Base-by-base conservation (phyloP, 2,797 vertebrate species). In the Trachurus trachurus region DNA sequence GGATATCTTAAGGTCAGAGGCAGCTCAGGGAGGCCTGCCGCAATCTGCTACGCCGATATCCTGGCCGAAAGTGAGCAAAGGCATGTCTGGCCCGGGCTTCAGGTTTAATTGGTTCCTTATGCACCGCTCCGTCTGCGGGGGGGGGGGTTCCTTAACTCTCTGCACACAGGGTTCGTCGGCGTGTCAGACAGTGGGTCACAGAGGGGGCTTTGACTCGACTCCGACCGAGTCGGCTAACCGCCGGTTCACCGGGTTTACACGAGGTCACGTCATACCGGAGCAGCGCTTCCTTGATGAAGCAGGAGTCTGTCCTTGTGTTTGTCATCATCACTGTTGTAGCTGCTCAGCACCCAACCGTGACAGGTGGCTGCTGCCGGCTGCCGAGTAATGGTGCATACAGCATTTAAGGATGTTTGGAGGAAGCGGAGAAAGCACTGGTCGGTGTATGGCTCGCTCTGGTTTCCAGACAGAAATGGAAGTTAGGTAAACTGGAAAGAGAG, bases 21-120 rank as follows among this genome's bases (percentile, higher is more conserved):
- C 54, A 22, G 80, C 82, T 86, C 75, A 61, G 64, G 11, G 66
- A 71, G 60, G 66, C 76, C 61, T 31, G 70, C 76, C 64, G 66
- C 69, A 73, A 45, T 71, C 60, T 67, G 74, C 63, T 31, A 22
- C 15, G 67, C 34, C 59, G 6, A 73, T 79, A 71, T 89, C 75
- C 78, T 78, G 76, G 56, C 61, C 66, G 78, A 66, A 68, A 61
- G 54, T 21, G 10, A 83, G 79, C 72, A 34, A 69, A 66, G 75
- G 58, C 82, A 50, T 68, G 71, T 87, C 74, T 79, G 67, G 72
- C 64, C 73, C 62, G 6, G 66, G 42, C 71, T 26, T 80, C 60
- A 0, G 40, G 58, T 78, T 75, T 90, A 90, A 92, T 87, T 85
- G 80, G 73, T 80, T 87, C 80, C 61, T 75, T 75, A 45, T 54